These are phyloP conservation scores for Tinamus guttatus DNA, from an alignment of 2,113 vertebrate genomes.

Conservation along the genomic window DNA sequence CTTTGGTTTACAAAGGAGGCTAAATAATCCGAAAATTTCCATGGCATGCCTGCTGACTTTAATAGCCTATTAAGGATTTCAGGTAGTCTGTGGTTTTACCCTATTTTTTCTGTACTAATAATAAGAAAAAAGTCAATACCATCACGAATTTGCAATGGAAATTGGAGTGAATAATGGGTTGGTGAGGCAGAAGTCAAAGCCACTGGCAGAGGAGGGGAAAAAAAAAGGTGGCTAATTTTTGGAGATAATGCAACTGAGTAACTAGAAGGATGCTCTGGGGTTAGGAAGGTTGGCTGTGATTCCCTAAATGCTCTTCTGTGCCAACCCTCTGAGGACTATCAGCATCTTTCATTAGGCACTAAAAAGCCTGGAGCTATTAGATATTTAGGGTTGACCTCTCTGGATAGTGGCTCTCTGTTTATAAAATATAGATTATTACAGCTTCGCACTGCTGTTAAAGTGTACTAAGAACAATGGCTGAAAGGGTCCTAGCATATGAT, in stretches of 20 bases:
- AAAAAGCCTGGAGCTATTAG: not conserved
- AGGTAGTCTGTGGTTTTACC: not conserved
- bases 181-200: not conserved
- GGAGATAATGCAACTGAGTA: not conserved
- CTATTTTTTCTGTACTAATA: not conserved
- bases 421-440: not conserved
- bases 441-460: not conserved
- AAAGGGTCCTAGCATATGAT: not conserved
- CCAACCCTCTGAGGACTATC: not conserved
- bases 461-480: not conserved
- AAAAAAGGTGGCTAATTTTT: not conserved
- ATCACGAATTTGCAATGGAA: not conserved
- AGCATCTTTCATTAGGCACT: not conserved
- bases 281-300: not conserved
- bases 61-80: slow-evolving; percentile 15
- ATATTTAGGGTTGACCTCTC: not conserved
- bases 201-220: not conserved
- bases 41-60: not conserved
- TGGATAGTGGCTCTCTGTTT: not conserved
- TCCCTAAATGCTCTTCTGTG: not conserved
- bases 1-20: not conserved
- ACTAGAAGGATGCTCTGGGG: not conserved
- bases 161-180: not conserved
- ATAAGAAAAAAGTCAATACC: not conserved
- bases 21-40: slow-evolving; percentile 15